Evolutionary conservation across 1,140 invertebrate genomes (phyloP), one percentile per base, ranked within the genome.

Genomic region (Brachionus asplanchnoidis): DNA sequence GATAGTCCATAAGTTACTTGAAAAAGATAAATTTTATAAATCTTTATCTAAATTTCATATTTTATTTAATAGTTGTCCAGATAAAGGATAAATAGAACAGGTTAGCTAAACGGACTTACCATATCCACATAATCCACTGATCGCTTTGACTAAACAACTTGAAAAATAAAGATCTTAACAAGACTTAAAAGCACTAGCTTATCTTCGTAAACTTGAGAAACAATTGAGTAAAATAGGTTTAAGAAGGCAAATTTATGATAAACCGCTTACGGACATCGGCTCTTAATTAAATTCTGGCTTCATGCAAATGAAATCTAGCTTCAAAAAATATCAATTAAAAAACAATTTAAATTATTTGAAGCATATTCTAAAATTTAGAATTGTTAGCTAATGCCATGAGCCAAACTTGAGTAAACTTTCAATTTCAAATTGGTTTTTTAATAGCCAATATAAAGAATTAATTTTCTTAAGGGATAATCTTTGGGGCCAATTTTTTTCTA

Each of bases 381-480:
- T 60, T 23, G 53, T 60, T 60, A 60, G 17, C 53, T 60, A 60
- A 60, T 60, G 53, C 53, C 17, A 60, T 60, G 20, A 60, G 53
- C 53, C 9, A 60, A 60, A 60, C n/a, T 60, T 60, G 20, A 60
- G 53, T 60, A 60, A 60, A 60, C 53, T 60, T 60, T 60, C 53
- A 60, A 20, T 60, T 60, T 60, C 20, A 60, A 60, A 60, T 60
- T 60, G 20, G 17, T 20, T 60, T 60, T 60, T 60, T 60, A 11
- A 60, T 60, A 44, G 40, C 32, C 36, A 42, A 73, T 11, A 73
- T 73, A 20, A 8, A 73, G 20, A 42, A 40, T 73, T 17, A 73
- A 73, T 73, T 73, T 73, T 20, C 36, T 73, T 44, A 73, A 42
- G 40, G 65, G 68, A n/a, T 73, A 73, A 73, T 46, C 68, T 73